A percentile compares a stretch with the other conserved stretches of the same genome.
Conservation (phyloP, 1,140 invertebrate species). For the Psilanteris sp. region DNA sequence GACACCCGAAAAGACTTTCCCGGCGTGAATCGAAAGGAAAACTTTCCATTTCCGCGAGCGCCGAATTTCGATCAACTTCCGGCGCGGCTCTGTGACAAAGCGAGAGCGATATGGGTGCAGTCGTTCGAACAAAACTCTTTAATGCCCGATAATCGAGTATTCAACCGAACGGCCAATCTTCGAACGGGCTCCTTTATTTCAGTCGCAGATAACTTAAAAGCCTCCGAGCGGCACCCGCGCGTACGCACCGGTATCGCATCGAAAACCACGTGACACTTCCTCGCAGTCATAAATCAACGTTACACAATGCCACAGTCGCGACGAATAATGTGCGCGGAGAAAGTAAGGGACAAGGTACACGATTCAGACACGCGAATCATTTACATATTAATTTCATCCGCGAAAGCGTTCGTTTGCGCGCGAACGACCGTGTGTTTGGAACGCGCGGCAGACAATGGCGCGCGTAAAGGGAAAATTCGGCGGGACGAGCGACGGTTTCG, state of each 20-base stretch:
- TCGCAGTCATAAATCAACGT: slow-evolving; percentile 36
- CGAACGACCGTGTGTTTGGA: background rate
- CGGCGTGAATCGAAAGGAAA: slow-evolving; percentile 1
- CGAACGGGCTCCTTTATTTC: slow-evolving; percentile 6
- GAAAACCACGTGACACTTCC: slow-evolving; percentile 31
- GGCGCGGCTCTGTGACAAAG: too few species aligned
- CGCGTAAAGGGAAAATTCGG: slow-evolving; percentile 2
- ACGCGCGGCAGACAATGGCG: too few species aligned
- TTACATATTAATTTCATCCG: slow-evolving; percentile 50
- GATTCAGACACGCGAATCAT: slow-evolving; percentile 43
- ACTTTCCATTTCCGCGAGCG: slow-evolving; percentile 23
- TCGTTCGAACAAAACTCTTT: too few species aligned
- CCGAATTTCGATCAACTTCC: slow-evolving; percentile 29
- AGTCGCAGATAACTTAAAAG: slow-evolving; percentile 32
- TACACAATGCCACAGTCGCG: slow-evolving; percentile 8
- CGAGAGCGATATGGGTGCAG: too few species aligned
- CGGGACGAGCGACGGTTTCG: too few species aligned
- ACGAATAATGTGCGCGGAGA: slow-evolving; percentile 39
- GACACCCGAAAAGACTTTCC: slow-evolving; percentile 8
- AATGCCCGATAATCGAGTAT: background rate
- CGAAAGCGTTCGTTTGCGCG: slow-evolving; percentile 25
- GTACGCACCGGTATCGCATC: background rate
- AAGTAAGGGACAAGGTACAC: slow-evolving; percentile 46
- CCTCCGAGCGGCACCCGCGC: slow-evolving; percentile 6
- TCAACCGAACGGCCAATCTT: too few species aligned